phyloP scores from a whole-genome alignment of 2,888 invertebrate genomes.

The Notocelia uddmanniana region DNA sequence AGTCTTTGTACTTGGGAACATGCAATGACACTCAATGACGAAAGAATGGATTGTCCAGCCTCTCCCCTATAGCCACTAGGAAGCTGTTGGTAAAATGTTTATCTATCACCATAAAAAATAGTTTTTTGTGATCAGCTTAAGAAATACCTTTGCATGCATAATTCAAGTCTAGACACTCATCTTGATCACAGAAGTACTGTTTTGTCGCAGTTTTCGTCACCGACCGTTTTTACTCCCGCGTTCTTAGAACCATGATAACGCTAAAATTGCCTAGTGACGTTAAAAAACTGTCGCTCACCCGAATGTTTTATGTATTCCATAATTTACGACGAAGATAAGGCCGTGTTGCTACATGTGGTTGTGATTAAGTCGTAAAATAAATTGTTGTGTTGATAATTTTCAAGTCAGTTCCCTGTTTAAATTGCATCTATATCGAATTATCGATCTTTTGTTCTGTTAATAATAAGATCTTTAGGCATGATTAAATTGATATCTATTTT shows the following conservation, averaged over 20 bases:
- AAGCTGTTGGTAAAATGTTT: no score
- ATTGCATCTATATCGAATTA: no score
- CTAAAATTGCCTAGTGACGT: constrained; percentile 58
- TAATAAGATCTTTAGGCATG: no score
- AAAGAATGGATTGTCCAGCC: no score
- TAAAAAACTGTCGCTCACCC: constrained; percentile 61
- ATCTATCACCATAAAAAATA: constrained; percentile 4
- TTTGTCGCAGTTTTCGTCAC: constrained; percentile 60
- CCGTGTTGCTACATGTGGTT: constrained; percentile 53
- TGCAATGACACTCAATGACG: no score
- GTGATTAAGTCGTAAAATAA: constrained; percentile 56
- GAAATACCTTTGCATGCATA: not conserved
- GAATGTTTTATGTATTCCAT: constrained; percentile 55
- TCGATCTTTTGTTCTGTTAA: no score
- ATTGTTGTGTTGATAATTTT: constrained; percentile 51
- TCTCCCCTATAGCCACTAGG: no score
- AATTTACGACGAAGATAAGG: constrained; percentile 61
- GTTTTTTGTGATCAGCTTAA: not conserved
- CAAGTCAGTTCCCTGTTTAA: constrained; percentile 49
- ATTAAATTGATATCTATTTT: no score
- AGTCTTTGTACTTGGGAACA: no score
- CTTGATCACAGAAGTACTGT: constrained; percentile 50
- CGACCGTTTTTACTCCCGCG: constrained; percentile 57
- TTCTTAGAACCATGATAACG: constrained; percentile 71
- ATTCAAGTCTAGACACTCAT: not conserved